phyloP scores from a whole-genome alignment of 2,888 invertebrate genomes.

The Hemithea aestivaria region DNA sequence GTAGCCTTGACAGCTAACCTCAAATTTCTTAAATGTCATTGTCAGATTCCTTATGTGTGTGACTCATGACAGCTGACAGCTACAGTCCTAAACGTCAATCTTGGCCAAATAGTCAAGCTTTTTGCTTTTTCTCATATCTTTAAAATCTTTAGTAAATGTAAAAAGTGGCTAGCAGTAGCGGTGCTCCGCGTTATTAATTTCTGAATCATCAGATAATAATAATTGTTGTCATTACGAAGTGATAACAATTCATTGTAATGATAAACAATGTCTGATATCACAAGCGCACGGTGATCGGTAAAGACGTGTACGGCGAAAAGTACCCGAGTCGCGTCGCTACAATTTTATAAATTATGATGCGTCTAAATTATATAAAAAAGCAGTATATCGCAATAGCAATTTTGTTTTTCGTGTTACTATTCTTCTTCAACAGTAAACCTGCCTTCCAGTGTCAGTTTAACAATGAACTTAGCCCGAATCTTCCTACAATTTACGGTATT shows the following conservation, averaged over 20 bases:
- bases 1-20: no score
- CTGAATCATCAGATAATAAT: no score
- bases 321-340: constrained; percentile 6
- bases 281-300: constrained; percentile 7
- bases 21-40: no score
- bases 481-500: constrained; percentile 91
- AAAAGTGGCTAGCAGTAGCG: background rate
- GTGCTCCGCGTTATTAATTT: background rate
- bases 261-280: no score
- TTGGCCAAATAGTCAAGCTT: no score
- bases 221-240: no score
- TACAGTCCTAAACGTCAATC: no score
- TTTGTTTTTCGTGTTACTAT: constrained; percentile 66
- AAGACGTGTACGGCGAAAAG: constrained; percentile 14
- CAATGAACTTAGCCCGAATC: constrained; percentile 52
- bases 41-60: no score
- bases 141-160: constrained; percentile 1
- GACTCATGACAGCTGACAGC: no score
- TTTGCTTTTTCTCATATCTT: no score
- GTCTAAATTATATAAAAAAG: constrained; percentile 70
- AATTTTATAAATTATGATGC: constrained; percentile 51
- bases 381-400: constrained; percentile 70
- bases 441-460: constrained; percentile 68
- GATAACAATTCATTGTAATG: no score
- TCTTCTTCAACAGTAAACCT: constrained; percentile 67